A percentile compares a stretch with the other conserved stretches of the same genome.
phyloP scores from a whole-genome alignment of 2,113 vertebrate genomes.

The Saguinus imperator region DNA sequence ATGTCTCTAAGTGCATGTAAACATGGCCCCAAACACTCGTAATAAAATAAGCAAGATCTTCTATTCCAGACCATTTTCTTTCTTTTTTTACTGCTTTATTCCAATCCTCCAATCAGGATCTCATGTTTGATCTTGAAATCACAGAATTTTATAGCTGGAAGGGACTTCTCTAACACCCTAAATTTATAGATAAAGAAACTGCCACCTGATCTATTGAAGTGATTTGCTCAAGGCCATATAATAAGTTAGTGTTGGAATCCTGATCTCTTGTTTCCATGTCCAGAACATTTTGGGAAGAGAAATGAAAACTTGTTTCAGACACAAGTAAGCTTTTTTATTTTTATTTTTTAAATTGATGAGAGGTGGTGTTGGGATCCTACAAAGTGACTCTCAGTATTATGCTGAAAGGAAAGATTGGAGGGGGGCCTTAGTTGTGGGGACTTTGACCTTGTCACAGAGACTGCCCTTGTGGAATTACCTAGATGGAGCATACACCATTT shows the following conservation, averaged over 20 bases:
- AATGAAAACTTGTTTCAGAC: background rate
- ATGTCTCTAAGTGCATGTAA: conserved; percentile 70
- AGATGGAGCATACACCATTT: background rate
- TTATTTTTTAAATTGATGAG: background rate
- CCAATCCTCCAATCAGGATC: conserved; percentile 56
- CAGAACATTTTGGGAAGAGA: conserved; percentile 38
- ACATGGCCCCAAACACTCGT: conserved; percentile 45
- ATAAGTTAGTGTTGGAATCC: conserved; percentile 17
- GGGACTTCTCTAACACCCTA: conserved; percentile 35
- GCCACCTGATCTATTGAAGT: conserved; percentile 59
- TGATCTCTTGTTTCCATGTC: conserved; percentile 27
- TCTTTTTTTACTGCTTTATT: conserved; percentile 62
- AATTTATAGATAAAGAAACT: conserved; percentile 58
- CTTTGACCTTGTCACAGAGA: background rate
- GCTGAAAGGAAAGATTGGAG: background rate
- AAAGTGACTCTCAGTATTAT: background rate
- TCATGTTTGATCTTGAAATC: conserved; percentile 72
- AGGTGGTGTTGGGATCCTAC: background rate
- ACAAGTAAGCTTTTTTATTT: background rate
- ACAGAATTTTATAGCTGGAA: conserved; percentile 62
- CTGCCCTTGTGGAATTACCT: background rate
- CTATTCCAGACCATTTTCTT: conserved; percentile 55
- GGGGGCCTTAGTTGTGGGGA: background rate
- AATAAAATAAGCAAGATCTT: conserved; percentile 66
- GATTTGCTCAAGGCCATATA: conserved; percentile 46